Evolutionary conservation across 2,797 vertebrate species (phyloP).

Genomic region (Novumbra hubbsi): DNA sequence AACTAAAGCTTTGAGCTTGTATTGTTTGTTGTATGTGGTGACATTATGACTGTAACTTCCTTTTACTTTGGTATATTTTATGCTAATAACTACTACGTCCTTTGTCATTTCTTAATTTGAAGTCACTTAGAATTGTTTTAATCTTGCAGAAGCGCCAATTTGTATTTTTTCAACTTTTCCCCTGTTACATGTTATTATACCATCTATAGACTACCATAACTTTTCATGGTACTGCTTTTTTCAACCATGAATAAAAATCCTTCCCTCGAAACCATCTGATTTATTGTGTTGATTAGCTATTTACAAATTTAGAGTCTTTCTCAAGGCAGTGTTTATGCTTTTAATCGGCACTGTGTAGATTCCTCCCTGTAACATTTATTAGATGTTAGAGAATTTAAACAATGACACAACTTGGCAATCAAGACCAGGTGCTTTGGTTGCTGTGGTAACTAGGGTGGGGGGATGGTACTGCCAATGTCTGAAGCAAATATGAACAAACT

Average conservation of each 20-base stretch:
- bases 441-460: no score
- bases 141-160: slow-evolving; percentile 70
- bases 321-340: no score
- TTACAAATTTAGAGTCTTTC: no score
- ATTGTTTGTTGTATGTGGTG: slow-evolving; percentile 55
- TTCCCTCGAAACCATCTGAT: slow-evolving; percentile 63
- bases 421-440: no score
- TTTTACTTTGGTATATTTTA: slow-evolving; percentile 55
- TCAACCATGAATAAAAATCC: slow-evolving; percentile 88
- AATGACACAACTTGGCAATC: no score
- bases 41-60: slow-evolving; percentile 54
- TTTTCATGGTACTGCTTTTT: slow-evolving; percentile 75
- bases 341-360: no score
- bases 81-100: slow-evolving; percentile 56
- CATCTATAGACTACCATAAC: slow-evolving; percentile 61
- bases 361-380: no score
- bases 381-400: no score
- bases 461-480: no score
- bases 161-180: slow-evolving; percentile 78
- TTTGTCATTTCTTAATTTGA: slow-evolving; percentile 59
- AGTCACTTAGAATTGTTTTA: slow-evolving; percentile 52
- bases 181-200: slow-evolving; percentile 68
- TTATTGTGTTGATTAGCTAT: neutral
- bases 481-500: no score
- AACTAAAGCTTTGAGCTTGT: slow-evolving; percentile 62